phyloP scores from a whole-genome alignment of 2,888 invertebrate species.

The Apodemia duryi region DNA sequence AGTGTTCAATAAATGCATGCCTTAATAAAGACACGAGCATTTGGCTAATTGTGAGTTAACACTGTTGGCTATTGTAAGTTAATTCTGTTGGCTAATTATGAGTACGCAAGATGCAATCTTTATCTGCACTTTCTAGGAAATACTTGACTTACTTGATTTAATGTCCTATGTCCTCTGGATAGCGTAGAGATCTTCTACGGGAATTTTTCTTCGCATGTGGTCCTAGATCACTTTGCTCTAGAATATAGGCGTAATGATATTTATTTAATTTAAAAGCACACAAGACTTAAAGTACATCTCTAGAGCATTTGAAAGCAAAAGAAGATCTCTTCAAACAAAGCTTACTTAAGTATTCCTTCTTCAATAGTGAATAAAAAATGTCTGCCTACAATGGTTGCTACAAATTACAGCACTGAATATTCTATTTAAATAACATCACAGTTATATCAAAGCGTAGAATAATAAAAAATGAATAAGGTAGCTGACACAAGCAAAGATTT shows the following conservation, averaged over 20 bases:
- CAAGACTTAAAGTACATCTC: neutral
- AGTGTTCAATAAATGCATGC: too few species aligned
- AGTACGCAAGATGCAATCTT: too few species aligned
- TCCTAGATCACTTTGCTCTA: too few species aligned
- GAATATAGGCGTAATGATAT: neutral
- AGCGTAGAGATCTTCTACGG: too few species aligned
- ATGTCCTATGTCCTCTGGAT: too few species aligned
- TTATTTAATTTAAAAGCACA: conserved; percentile 6
- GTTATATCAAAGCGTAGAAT: conserved; percentile 65
- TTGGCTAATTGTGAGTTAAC: too few species aligned
- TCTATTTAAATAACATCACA: conserved; percentile 36
- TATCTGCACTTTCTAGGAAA: too few species aligned
- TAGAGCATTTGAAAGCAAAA: conserved; percentile 24
- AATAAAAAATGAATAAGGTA: conserved; percentile 69
- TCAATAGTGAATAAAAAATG: conserved; percentile 60
- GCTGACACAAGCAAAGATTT: conserved; percentile 26
- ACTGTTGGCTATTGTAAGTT: too few species aligned
- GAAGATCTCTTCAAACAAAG: conserved; percentile 39
- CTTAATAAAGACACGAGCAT: too few species aligned
- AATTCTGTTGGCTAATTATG: too few species aligned
- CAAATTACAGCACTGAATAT: neutral
- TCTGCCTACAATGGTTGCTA: conserved; percentile 56
- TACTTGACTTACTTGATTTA: too few species aligned
- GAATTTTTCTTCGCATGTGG: too few species aligned
- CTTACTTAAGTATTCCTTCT: conserved; percentile 48